Evolutionary conservation across 2,113 vertebrate genomes (phyloP), one percentile per base, ranked within the genome.

Genomic region (Paracyprichromis sp.): DNA sequence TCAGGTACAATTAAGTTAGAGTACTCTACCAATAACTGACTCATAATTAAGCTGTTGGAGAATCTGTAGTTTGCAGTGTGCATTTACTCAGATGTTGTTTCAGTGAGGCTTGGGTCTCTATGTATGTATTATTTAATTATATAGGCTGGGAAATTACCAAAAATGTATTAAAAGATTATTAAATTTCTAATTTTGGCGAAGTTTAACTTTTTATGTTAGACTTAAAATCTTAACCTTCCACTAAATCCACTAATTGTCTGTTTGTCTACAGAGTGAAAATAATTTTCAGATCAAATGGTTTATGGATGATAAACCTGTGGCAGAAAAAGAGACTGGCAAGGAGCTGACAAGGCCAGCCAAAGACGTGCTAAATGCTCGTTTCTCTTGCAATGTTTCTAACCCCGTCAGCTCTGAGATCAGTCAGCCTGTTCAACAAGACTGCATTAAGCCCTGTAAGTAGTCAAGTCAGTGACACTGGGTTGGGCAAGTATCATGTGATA

Each of bases 341-440:
- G 13, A 9, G 0, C 61, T 66, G 10, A 0, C 0, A 8, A 66
- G 6, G 1, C 0, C 0, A 38, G 1, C 0, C 26, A 1, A 31
- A 5, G 0, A 12, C 0, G 6, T 81, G 12, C 2, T 0, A 3
- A 1, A 9, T 0, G 7, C 7, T 3, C 1, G 1, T 40, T 69
- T 69, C 1, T 14, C 0, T 0, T 95, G 95, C 69, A 52, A 2
- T 2, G 80, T 93, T 21, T 87, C 8, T 12, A 93, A 86, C 21
- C 0, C 0, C 0, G 61, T 7, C 45, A 85, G 0, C n/a, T 6
- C 0, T 1, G 0, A 1, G 4, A 54, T 0, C 36, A 92, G 91
- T 9, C 0, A 1, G 0, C 0, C 26, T 2, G 2, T 57, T 0
- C 38, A 73, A 26, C 69, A 76, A 47, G 0, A 0, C 3, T 76